A percentile compares a stretch with the other conserved stretches of the same genome.
Evolutionary conservation across 2,113 vertebrate genomes (phyloP).

Genomic region (Equus przewalskii): DNA sequence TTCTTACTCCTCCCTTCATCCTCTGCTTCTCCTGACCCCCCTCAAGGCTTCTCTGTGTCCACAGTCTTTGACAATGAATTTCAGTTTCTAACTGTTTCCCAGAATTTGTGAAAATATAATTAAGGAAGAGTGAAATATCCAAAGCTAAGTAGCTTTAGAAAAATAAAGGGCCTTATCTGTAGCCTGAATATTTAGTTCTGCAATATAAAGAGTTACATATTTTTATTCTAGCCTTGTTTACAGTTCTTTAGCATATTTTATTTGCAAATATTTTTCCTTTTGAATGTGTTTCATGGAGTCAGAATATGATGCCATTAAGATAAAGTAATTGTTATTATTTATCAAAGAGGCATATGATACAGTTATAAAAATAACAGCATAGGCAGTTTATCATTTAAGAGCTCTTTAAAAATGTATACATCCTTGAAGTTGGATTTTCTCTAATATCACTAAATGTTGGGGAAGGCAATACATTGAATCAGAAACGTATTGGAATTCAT

Average conservation of each 20-base stretch:
- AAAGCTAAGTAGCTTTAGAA: constrained; percentile 47
- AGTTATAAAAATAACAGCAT: constrained; percentile 52
- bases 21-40: neutral
- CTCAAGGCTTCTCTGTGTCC: neutral
- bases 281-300: constrained; percentile 34
- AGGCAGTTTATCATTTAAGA: constrained; percentile 37
- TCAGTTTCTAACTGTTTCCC: constrained; percentile 14
- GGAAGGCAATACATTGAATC: constrained; percentile 39
- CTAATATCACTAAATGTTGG: neutral
- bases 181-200: neutral
- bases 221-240: constrained; percentile 7
- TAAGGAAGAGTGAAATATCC: neutral
- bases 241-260: constrained; percentile 43
- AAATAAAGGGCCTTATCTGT: neutral
- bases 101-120: constrained; percentile 32
- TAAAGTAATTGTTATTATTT: constrained; percentile 33
- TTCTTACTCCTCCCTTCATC: neutral
- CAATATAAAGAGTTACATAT: neutral
- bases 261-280: constrained; percentile 24
- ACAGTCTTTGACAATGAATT: neutral
- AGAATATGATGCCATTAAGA: constrained; percentile 15
- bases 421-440: constrained; percentile 24
- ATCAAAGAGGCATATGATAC: neutral
- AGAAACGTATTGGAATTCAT: constrained; percentile 50
- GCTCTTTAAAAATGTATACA: constrained; percentile 58